Conservation (phyloP, 2,888 invertebrate species). For the Eupithecia vulgata region DNA sequence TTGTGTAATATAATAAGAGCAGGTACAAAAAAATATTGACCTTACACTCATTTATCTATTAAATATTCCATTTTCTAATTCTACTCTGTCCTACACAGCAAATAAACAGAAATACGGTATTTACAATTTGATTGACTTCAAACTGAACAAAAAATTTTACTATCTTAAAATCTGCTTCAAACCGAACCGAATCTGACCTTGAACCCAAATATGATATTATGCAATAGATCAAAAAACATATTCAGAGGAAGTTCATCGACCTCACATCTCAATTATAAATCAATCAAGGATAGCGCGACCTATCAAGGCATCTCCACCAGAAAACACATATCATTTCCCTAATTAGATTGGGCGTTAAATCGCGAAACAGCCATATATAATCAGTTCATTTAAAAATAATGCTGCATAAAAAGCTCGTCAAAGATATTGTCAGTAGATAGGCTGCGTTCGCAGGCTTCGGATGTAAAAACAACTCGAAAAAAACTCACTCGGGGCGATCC, state of each 20-base stretch:
- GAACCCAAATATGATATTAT: background rate
- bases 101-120: background rate
- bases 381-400: constrained; percentile 84
- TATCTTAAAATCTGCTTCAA: background rate
- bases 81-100: background rate
- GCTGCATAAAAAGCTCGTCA: constrained; percentile 82
- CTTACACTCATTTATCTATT: background rate
- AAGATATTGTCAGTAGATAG: constrained; percentile 83
- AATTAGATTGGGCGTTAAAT: constrained; percentile 85
- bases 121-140: background rate
- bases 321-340: constrained; percentile 84
- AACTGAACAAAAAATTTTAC: background rate
- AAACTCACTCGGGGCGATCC: constrained; percentile 82
- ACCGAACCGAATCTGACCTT: constrained; percentile 6
- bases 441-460: constrained; percentile 78
- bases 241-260: constrained; percentile 35
- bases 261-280: constrained; percentile 59
- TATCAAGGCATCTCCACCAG: constrained; percentile 64
- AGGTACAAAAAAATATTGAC: background rate
- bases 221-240: constrained; percentile 2
- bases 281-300: constrained; percentile 69
- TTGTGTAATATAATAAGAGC: background rate
- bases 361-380: constrained; percentile 83
- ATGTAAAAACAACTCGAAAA: constrained; percentile 70
- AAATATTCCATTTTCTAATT: background rate